A percentile compares a stretch with the other conserved stretches of the same genome.
Evolutionary conservation across 2,113 vertebrate genomes (phyloP).

Genomic region (Halichoeres trimaculatus): DNA sequence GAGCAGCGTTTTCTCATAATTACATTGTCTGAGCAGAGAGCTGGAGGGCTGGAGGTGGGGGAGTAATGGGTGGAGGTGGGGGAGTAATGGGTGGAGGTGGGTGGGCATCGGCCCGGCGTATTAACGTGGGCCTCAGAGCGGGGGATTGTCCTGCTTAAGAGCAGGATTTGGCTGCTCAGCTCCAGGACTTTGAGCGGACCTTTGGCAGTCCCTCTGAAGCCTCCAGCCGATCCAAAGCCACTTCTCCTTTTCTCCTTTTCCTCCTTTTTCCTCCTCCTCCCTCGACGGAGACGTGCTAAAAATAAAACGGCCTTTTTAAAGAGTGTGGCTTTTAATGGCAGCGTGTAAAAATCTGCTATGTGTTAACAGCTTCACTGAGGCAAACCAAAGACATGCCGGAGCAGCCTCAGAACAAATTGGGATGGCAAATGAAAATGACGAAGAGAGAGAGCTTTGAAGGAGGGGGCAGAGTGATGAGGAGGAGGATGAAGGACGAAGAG

Average conservation of each 20-base stretch:
- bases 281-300: slow-evolving; percentile 80
- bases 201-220: slow-evolving; percentile 37
- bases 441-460: slow-evolving; percentile 30
- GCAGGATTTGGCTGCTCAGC: slow-evolving; percentile 49
- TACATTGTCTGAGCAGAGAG: slow-evolving; percentile 58
- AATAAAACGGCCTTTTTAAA: slow-evolving; percentile 79
- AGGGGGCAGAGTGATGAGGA: slow-evolving; percentile 16
- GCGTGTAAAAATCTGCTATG: slow-evolving; percentile 81
- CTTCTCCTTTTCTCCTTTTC: slow-evolving; percentile 58
- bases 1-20: slow-evolving; percentile 61
- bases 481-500: slow-evolving; percentile 53
- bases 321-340: slow-evolving; percentile 85
- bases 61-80: slow-evolving; percentile 7
- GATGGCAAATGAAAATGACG: slow-evolving; percentile 75
- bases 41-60: neutral
- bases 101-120: slow-evolving; percentile 45
- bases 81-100: slow-evolving; percentile 39
- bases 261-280: no score
- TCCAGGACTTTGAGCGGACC: slow-evolving; percentile 30
- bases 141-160: slow-evolving; percentile 41
- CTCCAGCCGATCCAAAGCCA: slow-evolving; percentile 59
- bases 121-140: slow-evolving; percentile 46
- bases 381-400: slow-evolving; percentile 78
- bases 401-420: slow-evolving; percentile 81
- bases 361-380: slow-evolving; percentile 83